These are phyloP conservation scores for Nephrotoma appendiculata DNA, from an alignment of 2,888 invertebrate species.

Conservation along the genomic window DNA sequence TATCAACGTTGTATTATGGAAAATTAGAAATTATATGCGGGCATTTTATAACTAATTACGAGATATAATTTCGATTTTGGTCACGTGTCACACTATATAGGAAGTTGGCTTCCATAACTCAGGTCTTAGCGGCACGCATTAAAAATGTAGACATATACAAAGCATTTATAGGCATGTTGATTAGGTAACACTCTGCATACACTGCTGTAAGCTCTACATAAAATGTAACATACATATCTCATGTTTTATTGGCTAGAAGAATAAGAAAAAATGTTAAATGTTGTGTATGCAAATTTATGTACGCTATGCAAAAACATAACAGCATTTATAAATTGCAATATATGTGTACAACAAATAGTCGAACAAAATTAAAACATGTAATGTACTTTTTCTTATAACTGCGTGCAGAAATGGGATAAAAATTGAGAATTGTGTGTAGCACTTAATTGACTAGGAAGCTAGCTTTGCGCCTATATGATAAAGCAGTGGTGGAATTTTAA, in stretches of 20 bases:
- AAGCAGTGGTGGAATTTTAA: no score
- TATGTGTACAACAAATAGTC: not conserved
- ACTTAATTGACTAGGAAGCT: not conserved
- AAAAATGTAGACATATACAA: not conserved
- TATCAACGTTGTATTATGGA: not conserved
- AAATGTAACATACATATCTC: not conserved
- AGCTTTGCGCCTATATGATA: no score
- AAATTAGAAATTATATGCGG: not conserved
- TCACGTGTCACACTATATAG: not conserved
- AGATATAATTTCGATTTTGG: not conserved
- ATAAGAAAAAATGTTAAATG: not conserved
- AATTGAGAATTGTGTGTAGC: not conserved
- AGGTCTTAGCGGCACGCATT: not conserved
- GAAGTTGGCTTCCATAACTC: not conserved
- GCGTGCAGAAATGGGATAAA: not conserved
- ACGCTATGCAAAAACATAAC: not conserved
- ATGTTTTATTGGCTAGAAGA: not conserved
- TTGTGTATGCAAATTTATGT: not conserved
- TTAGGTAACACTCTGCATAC: not conserved
- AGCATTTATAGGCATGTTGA: not conserved
- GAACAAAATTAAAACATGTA: not conserved
- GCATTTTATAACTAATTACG: not conserved
- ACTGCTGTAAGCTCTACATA: not conserved
- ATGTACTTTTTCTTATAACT: not conserved
- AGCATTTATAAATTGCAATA: not conserved